Conservation (phyloP, 2,797 vertebrate genomes). For the Diceros bicornis region DNA sequence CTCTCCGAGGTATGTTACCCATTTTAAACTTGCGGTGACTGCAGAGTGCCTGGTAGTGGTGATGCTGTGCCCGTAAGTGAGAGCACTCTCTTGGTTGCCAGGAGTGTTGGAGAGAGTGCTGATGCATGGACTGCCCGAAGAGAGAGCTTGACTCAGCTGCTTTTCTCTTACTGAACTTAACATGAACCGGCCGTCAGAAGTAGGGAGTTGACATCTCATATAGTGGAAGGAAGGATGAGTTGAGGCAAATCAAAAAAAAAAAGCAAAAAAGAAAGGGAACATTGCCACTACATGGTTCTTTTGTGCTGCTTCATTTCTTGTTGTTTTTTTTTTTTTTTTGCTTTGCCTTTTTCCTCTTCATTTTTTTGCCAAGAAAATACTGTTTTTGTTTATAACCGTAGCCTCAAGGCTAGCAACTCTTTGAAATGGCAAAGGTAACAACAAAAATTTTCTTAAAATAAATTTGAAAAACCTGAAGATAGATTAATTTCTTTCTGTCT, state of each 20-base stretch:
- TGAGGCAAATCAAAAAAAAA: background rate
- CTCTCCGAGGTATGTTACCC: constrained; percentile 83
- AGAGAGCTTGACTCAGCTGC: constrained; percentile 62
- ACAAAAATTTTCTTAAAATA: constrained; percentile 45
- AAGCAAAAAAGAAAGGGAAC: background rate
- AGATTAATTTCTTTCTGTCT: background rate
- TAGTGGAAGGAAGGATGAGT: constrained; percentile 43
- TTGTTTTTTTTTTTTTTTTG: background rate
- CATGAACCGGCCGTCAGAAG: constrained; percentile 57
- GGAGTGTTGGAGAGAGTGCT: background rate
- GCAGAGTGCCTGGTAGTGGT: background rate
- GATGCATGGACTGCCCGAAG: constrained; percentile 57
- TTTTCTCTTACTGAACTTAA: constrained; percentile 70
- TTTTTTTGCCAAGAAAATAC: constrained; percentile 47
- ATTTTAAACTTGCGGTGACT: constrained; percentile 78
- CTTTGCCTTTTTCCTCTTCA: background rate
- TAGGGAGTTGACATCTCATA: constrained; percentile 35
- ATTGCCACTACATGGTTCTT: background rate
- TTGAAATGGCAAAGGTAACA: background rate
- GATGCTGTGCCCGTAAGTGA: constrained; percentile 67
- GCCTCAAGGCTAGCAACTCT: background rate
- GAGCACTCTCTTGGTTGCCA: constrained; percentile 74
- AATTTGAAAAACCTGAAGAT: constrained; percentile 28
- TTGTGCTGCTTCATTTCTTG: background rate
- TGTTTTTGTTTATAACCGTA: background rate